These are phyloP conservation scores for Hirundo rustica DNA, from an alignment of 2,797 vertebrate species.

Conservation along the genomic window DNA sequence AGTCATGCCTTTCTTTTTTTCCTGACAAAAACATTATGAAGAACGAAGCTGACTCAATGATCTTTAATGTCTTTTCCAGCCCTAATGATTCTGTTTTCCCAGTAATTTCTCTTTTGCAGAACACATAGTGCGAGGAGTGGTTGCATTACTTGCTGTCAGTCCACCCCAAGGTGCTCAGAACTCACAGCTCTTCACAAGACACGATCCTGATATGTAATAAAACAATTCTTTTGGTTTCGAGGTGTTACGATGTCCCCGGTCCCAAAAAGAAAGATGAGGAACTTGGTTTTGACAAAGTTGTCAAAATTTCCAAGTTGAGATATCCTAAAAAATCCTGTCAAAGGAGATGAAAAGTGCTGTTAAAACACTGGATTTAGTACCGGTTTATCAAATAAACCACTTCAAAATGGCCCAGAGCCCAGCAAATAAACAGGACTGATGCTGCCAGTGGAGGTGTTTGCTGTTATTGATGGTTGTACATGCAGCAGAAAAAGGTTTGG, in stretches of 20 bases:
- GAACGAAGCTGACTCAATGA: accelerated
- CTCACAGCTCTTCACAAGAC: neutral
- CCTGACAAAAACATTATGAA: neutral
- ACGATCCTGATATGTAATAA: neutral
- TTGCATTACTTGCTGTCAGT: neutral
- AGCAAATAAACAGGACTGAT: neutral
- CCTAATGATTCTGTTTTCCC: neutral
- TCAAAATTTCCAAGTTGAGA: neutral
- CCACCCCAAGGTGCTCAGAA: neutral
- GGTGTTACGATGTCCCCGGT: neutral
- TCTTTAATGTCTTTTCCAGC: neutral
- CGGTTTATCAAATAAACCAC: neutral
- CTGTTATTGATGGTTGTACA: neutral
- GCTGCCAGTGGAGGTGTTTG: neutral
- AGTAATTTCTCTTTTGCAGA: neutral
- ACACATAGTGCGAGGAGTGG: neutral
- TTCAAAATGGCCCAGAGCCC: neutral
- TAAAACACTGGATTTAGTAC: neutral
- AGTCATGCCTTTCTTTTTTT: neutral
- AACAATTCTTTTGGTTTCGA: neutral
- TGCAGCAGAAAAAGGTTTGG: neutral
- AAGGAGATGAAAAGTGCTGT: neutral
- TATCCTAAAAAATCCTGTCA: neutral
- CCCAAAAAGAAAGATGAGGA: neutral
- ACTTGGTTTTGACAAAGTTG: neutral